Conservation (phyloP, 2,888 invertebrate species). For the Polylopha cassiicola region DNA sequence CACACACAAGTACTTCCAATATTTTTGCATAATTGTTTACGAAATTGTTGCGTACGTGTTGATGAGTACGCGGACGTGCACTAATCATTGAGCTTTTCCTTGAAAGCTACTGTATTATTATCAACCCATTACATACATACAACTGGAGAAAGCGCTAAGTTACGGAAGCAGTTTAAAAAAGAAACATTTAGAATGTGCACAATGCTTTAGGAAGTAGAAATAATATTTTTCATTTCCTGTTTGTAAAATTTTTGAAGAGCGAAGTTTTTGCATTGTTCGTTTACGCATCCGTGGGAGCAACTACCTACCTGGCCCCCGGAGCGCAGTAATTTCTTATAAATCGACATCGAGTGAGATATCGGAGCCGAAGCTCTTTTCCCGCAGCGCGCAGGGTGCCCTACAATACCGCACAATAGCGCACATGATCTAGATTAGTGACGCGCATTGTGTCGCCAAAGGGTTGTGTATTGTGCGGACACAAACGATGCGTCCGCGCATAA, state of each 20-base stretch:
- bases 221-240: slow-evolving; percentile 73
- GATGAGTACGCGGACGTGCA: slow-evolving; percentile 45
- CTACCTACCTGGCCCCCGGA: slow-evolving; percentile 73
- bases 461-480: slow-evolving; percentile 59
- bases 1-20: slow-evolving; percentile 55
- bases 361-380: slow-evolving; percentile 49
- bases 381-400: slow-evolving; percentile 37
- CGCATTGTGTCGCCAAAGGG: slow-evolving; percentile 76
- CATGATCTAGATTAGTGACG: slow-evolving; percentile 77
- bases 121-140: slow-evolving; percentile 41
- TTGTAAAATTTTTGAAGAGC: slow-evolving; percentile 56
- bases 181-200: slow-evolving; percentile 37
- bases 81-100: slow-evolving; percentile 42
- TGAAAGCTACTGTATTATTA: slow-evolving; percentile 40
- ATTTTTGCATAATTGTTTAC: slow-evolving; percentile 60
- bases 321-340: slow-evolving; percentile 72
- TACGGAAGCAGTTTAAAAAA: slow-evolving; percentile 39
- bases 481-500: slow-evolving; percentile 54
- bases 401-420: slow-evolving; percentile 64
- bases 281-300: slow-evolving; percentile 62
- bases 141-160: slow-evolving; percentile 32
- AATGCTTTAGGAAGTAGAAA: slow-evolving; percentile 55
- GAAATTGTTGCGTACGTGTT: slow-evolving; percentile 55
- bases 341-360: slow-evolving; percentile 75
- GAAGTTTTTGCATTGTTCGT: slow-evolving; percentile 59